These are phyloP conservation scores for Anthoptus insignis DNA, from an alignment of 2,888 invertebrate genomes.

Conservation along the genomic window DNA sequence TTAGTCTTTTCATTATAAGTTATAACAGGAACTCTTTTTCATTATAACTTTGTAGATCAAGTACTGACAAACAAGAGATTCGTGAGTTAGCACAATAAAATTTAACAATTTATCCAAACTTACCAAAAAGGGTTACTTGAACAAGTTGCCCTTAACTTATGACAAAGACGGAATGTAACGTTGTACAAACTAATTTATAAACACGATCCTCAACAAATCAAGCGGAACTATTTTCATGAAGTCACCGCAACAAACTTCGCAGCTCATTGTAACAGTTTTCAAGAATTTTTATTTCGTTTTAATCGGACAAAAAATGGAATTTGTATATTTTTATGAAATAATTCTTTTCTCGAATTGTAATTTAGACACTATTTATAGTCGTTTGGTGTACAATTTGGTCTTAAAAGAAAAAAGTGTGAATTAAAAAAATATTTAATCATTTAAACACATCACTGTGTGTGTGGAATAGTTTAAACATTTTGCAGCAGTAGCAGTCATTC, in stretches of 20 bases:
- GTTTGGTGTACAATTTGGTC: no score
- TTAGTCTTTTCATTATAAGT: no score
- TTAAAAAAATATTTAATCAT: no score
- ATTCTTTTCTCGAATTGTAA: no score
- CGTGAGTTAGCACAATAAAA: slow-evolving; percentile 54
- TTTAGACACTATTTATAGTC: no score
- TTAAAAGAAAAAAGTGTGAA: no score
- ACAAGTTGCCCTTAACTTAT: slow-evolving; percentile 50
- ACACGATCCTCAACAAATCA: slow-evolving; percentile 12
- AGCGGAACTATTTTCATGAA: slow-evolving; percentile 1
- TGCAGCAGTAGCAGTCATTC: no score
- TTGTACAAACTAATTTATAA: slow-evolving; percentile 5
- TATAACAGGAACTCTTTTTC: no score
- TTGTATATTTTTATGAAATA: not conserved
- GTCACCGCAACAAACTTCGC: not conserved
- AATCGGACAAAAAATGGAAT: no score
- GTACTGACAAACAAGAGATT: slow-evolving; percentile 50
- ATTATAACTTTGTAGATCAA: no score
- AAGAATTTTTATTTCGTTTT: not conserved
- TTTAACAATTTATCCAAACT: slow-evolving; percentile 52
- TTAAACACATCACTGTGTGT: no score
- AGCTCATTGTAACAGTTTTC: not conserved
- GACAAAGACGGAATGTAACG: slow-evolving; percentile 25
- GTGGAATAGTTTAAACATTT: no score
- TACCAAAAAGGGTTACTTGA: slow-evolving; percentile 46